Conservation (phyloP, 1,140 invertebrate species). For the Marisa cornuarietis region DNA sequence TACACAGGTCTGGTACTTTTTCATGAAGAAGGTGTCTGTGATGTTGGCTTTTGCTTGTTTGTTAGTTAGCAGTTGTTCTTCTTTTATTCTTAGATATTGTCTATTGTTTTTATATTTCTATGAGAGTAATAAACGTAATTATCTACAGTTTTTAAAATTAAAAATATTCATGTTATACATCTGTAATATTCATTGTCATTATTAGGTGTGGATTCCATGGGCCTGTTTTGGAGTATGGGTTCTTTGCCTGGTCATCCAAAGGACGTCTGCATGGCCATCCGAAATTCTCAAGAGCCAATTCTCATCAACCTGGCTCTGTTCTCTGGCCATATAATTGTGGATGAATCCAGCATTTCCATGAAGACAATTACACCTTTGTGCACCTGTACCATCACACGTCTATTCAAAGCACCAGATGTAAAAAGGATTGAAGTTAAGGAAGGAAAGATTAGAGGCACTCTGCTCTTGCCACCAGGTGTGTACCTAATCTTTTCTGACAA, state of each 20-base stretch:
- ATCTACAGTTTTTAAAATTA: too few species aligned
- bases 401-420: not conserved
- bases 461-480: slow-evolving; percentile 6
- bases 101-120: too few species aligned
- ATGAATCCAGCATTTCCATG: not conserved
- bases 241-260: not conserved
- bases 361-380: not conserved
- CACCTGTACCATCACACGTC: not conserved
- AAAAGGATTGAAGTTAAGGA: slow-evolving; percentile 4
- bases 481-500: not conserved
- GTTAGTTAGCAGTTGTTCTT: not conserved
- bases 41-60: too few species aligned
- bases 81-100: too few species aligned
- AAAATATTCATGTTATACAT: too few species aligned
- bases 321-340: not conserved
- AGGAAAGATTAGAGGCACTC: not conserved
- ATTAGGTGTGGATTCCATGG: slow-evolving; percentile 9
- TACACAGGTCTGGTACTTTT: slow-evolving; percentile 29
- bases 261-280: not conserved
- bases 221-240: not conserved
- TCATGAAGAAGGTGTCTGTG: too few species aligned
- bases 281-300: not conserved
- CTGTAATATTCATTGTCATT: not conserved
- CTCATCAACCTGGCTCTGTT: not conserved
- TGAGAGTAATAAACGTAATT: too few species aligned